These are phyloP conservation scores for Coryphaenoides rupestris DNA, from an alignment of 2,113 vertebrate genomes.

Conservation along the genomic window DNA sequence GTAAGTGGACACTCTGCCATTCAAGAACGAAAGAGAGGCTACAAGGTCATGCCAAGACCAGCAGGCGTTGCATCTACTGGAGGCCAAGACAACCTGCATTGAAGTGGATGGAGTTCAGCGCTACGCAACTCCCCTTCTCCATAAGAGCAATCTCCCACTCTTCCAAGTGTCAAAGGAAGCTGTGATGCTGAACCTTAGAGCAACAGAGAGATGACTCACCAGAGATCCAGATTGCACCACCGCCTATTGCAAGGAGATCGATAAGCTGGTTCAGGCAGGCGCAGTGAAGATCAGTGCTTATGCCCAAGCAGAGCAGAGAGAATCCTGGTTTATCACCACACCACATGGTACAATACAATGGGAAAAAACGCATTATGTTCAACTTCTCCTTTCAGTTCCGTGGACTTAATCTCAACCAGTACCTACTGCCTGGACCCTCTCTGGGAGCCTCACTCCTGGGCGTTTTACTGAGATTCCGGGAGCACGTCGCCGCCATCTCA, in stretches of 20 bases:
- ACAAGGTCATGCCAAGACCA: too few relatives aligned
- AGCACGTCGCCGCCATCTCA: not conserved
- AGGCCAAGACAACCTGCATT: too few relatives aligned
- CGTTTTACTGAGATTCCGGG: not conserved
- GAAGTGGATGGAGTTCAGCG: too few relatives aligned
- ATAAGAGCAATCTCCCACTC: not conserved
- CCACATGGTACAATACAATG: not conserved
- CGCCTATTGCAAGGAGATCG: not conserved
- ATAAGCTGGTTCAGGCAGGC: not conserved
- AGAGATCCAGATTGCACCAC: not conserved
- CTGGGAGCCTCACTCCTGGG: not conserved
- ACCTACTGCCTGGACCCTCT: constrained; percentile 1
- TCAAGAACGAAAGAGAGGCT: too few relatives aligned
- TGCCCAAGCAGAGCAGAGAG: not conserved
- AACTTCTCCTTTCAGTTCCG: not conserved
- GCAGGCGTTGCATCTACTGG: too few relatives aligned
- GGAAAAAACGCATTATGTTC: not conserved
- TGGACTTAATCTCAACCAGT: not conserved
- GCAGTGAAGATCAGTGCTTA: not conserved
- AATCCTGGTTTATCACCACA: not conserved
- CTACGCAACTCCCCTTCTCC: not conserved
- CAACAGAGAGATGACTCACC: not conserved
- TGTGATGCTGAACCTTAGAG: not conserved
- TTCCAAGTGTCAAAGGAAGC: not conserved
- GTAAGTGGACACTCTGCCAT: too few relatives aligned